A percentile compares a stretch with the other conserved stretches of the same genome.
Conservation (phyloP, 2,888 invertebrate genomes). For the Diarsia mendica region DNA sequence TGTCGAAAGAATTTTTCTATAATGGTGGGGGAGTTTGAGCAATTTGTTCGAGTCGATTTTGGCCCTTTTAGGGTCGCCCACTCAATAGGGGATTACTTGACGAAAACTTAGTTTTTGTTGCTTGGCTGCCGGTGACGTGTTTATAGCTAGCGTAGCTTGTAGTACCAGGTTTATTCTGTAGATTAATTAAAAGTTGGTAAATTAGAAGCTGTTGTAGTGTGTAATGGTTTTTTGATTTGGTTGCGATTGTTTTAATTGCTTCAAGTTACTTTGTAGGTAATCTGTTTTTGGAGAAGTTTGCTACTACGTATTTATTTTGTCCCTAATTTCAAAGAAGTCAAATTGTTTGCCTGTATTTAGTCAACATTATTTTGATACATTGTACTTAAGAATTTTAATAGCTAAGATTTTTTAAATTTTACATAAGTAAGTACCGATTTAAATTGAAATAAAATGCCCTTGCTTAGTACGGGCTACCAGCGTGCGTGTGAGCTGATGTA, state of each 20-base stretch:
- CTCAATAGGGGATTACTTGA: conserved; percentile 57
- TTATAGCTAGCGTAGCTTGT: not conserved
- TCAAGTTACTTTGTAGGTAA: conserved; percentile 6
- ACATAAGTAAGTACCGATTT: too few relatives aligned
- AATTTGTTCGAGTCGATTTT: conserved; percentile 51
- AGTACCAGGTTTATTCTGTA: conserved; percentile 23
- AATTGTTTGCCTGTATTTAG: not conserved
- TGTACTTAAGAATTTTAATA: too few relatives aligned
- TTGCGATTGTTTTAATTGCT: conserved; percentile 27
- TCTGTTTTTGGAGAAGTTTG: not conserved
- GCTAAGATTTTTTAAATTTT: too few relatives aligned
- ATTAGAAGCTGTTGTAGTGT: conserved; percentile 17
- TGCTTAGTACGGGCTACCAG: too few relatives aligned
- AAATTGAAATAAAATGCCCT: not conserved
- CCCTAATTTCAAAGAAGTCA: too few relatives aligned
- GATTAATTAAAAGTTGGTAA: conserved; percentile 43
- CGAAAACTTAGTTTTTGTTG: conserved; percentile 52
- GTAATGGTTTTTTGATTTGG: conserved; percentile 16
- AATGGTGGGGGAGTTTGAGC: conserved; percentile 24
- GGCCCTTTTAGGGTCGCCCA: conserved; percentile 22
- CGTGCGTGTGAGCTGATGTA: too few relatives aligned
- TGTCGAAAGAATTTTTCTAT: conserved; percentile 39
- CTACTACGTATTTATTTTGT: not conserved
- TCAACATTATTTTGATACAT: not conserved
- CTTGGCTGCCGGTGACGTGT: conserved; percentile 7